phyloP scores from a whole-genome alignment of 2,888 invertebrate species.

The Chironomus riparius region DNA sequence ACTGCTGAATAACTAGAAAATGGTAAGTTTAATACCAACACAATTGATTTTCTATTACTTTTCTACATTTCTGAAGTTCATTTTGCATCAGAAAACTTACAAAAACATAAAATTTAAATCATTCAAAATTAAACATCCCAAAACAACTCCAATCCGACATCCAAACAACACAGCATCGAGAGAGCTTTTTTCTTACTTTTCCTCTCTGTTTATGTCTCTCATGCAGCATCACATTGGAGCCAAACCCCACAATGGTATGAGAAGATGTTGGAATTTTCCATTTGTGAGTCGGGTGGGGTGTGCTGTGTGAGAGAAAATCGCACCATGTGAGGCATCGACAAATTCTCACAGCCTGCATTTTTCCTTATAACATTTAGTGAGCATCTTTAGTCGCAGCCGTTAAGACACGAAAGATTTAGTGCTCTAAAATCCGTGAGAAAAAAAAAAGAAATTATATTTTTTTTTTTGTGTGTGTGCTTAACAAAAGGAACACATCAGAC shows the following conservation, averaged over 20 bases:
- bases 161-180: not conserved
- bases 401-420: constrained; percentile 6
- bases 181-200: not conserved
- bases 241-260: not conserved
- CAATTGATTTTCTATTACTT: too few relatives aligned
- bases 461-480: not conserved
- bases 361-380: constrained; percentile 10
- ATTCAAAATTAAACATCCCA: too few relatives aligned
- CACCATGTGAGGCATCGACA: not conserved
- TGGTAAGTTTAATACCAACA: too few relatives aligned
- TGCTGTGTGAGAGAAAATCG: not conserved
- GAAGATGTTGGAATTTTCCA: not conserved
- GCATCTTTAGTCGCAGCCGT: constrained; percentile 2
- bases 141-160: not conserved
- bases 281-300: not conserved
- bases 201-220: constrained; percentile 7
- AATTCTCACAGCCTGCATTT: not conserved
- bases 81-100: too few relatives aligned
- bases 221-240: not conserved
- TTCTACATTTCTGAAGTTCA: too few relatives aligned
- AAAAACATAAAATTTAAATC: too few relatives aligned
- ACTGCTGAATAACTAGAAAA: too few relatives aligned
- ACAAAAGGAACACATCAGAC: not conserved
- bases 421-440: not conserved
- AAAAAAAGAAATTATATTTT: not conserved